Conservation (phyloP, 2,113 vertebrate species). For the Microtus oregoni region DNA sequence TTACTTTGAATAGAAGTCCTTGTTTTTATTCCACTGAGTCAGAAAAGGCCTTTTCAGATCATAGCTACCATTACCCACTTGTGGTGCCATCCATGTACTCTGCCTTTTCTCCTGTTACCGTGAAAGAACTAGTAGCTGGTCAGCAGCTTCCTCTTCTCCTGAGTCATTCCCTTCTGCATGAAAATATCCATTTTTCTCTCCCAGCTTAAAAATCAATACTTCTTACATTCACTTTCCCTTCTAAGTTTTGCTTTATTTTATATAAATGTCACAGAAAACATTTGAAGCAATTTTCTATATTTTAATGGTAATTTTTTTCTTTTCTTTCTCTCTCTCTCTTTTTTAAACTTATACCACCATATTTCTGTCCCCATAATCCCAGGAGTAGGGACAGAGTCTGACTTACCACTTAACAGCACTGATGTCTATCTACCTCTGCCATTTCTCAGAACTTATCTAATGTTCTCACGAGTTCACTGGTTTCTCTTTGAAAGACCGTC, state of each 20-base stretch:
- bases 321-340: background rate
- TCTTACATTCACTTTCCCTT: slow-evolving; percentile 20
- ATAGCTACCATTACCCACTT: background rate
- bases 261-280: background rate
- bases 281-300: slow-evolving; percentile 42
- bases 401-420: background rate
- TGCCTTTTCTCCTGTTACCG: background rate
- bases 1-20: slow-evolving; percentile 15
- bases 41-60: background rate
- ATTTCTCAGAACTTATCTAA: slow-evolving; percentile 32
- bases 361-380: background rate
- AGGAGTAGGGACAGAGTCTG: background rate
- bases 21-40: slow-evolving; percentile 1
- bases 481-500: background rate
- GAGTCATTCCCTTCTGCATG: background rate
- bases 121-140: slow-evolving; percentile 3
- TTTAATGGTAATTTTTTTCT: background rate
- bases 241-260: slow-evolving; percentile 21
- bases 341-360: background rate
- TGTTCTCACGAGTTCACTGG: slow-evolving; percentile 15
- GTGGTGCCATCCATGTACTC: background rate
- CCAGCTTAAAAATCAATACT: slow-evolving; percentile 14
- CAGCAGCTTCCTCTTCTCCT: background rate
- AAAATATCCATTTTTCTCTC: slow-evolving; percentile 30
- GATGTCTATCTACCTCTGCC: background rate